Percentiles rank a stretch among this genome's conserved stretches.
phyloP scores from a whole-genome alignment of 2,113 vertebrate species.

The Heloderma charlesbogerti region DNA sequence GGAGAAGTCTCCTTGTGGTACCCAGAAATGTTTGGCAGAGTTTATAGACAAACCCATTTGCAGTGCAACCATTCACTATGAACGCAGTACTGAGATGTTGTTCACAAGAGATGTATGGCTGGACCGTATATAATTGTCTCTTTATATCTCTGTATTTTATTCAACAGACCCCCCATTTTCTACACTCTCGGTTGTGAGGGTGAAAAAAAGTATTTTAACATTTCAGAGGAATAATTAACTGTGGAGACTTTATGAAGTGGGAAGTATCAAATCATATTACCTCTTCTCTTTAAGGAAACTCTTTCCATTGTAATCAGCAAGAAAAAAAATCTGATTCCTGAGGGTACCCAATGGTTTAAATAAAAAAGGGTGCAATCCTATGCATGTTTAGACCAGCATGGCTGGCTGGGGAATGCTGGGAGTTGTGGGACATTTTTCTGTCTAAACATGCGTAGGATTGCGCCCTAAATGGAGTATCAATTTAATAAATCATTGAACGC shows the following conservation, averaged over 20 bases:
- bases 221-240: not conserved
- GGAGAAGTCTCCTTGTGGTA: slow-evolving; percentile 80
- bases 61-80: slow-evolving; percentile 51
- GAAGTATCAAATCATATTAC: not conserved
- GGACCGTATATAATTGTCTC: not conserved
- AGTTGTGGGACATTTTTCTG: no score
- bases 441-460: no score
- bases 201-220: not conserved
- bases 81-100: not conserved
- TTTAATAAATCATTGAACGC: not conserved
- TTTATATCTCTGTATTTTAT: not conserved
- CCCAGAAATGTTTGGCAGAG: slow-evolving; percentile 79
- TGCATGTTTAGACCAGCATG: no score
- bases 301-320: not conserved
- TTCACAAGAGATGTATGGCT: not conserved
- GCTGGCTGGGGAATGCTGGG: no score
- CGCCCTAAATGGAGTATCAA: not conserved
- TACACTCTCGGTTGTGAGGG: not conserved
- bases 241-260: not conserved
- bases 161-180: not conserved
- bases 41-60: slow-evolving; percentile 83
- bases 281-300: not conserved
- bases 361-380: no score
- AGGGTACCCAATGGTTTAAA: not conserved
- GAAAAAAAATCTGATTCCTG: not conserved